Evolutionary conservation across 2,113 vertebrate species (phyloP), one percentile per base, ranked within the genome.

Genomic region (Nycticebus coucang): DNA sequence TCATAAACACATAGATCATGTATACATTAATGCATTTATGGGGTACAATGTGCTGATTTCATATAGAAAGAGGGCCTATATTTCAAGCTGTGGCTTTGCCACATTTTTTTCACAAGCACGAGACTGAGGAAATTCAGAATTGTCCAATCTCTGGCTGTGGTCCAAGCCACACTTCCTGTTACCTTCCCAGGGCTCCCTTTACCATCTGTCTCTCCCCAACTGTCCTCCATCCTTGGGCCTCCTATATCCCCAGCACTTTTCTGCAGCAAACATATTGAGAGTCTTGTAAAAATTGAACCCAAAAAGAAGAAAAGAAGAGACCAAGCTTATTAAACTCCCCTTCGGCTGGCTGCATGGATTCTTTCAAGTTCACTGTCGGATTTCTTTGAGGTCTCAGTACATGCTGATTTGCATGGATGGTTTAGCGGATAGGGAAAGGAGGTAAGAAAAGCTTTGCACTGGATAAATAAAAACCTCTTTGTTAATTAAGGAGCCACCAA

Each of bases 391-490:
- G 89, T 92, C 86, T 89, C 81, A 30, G 93, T 97, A 97, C 89
- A 83, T 97, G 97, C 97, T 92, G 94, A 93, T 94, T 95, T 97
- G 97, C 97, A 97, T 97, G 97, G 89, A 87, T 96, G 87, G 93
- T 64, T 97, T 94, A 94, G 94, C 3, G 11, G 87, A 93, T 50
- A 71, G 53, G 80, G 87, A 84, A 81, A 75, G 93, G 93, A 96
- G 93, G 96, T 97, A 97, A 97, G 95, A 96, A 95, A 96, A 97
- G 95, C 97, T 96, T 97, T 94, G 86, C 90, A 4, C 79, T 94
- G 91, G 93, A 87, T 96, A 97, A 96, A 98, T 97, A 97, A 96
- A 97, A 98, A 97, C n/a, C 83, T 93, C 97, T 98, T 97, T 98
- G 97, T 98, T 96, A 95, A 96, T 97, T 96, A 97, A 95, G 84